Percentiles rank a stretch among this genome's conserved stretches.
phyloP scores from a whole-genome alignment of 1,140 invertebrate species.

The Platyura marginata region DNA sequence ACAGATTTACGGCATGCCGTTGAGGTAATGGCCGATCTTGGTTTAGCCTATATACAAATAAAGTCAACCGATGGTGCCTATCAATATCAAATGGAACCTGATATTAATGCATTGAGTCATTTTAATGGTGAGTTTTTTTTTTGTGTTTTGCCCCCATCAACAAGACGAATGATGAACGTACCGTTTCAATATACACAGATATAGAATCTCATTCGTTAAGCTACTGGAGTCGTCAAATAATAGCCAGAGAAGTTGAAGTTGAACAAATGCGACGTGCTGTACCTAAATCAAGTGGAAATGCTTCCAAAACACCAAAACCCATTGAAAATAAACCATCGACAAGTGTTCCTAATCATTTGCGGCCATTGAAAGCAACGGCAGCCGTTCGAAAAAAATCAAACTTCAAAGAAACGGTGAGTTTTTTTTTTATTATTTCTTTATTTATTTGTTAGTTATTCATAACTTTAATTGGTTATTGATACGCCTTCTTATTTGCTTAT shows the following conservation, averaged over 20 bases:
- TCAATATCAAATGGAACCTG: slow-evolving; percentile 65
- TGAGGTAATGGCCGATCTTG: slow-evolving; percentile 73
- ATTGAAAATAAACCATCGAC: slow-evolving; percentile 20
- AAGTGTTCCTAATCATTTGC: slow-evolving; percentile 40
- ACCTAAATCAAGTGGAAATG: slow-evolving; percentile 9
- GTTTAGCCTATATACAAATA: slow-evolving; percentile 70
- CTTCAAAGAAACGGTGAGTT: slow-evolving; percentile 27
- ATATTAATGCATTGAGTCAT: slow-evolving; percentile 24
- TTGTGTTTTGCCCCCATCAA: background rate
- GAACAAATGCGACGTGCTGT: slow-evolving; percentile 41
- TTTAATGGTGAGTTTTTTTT: slow-evolving; percentile 3
- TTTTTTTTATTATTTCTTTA: too few species aligned
- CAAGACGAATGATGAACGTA: too few species aligned
- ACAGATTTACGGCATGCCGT: slow-evolving; percentile 50
- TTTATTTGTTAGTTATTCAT: too few species aligned
- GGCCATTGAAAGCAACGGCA: slow-evolving; percentile 36
- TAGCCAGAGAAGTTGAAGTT: slow-evolving; percentile 55
- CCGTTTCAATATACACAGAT: too few species aligned
- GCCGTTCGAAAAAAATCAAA: slow-evolving; percentile 15
- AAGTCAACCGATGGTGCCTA: slow-evolving; percentile 59
- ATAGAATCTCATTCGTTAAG: slow-evolving; percentile 9
- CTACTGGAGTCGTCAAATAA: slow-evolving; percentile 57
- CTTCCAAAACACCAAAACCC: background rate
- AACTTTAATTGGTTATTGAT: too few species aligned
- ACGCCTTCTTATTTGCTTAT: too few species aligned